Percentiles rank a stretch among this genome's conserved stretches.
phyloP scores from a whole-genome alignment of 2,797 vertebrate genomes.

The Urocyon cinereoargenteus region DNA sequence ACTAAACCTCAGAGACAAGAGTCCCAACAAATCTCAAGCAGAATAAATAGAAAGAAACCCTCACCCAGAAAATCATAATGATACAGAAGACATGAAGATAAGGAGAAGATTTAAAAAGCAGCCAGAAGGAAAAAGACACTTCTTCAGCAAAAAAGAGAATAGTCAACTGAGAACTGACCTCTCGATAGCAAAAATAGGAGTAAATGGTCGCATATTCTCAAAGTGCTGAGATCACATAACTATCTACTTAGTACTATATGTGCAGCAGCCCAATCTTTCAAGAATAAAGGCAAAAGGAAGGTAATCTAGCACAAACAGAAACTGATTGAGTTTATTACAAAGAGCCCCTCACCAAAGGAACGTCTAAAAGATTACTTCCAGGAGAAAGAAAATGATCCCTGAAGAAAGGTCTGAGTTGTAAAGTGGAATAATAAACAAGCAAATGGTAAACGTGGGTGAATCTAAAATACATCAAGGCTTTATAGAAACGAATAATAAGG shows the following conservation, averaged over 20 bases:
- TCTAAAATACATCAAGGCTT: not conserved
- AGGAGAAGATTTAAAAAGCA: constrained; percentile 14
- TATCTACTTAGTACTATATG: not conserved
- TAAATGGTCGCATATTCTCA: not conserved
- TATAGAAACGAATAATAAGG: not conserved
- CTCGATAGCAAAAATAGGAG: not conserved
- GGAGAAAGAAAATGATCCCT: not conserved
- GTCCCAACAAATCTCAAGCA: constrained; percentile 2
- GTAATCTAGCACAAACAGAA: constrained; percentile 25
- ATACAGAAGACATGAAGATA: not conserved
- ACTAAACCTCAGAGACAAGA: not conserved
- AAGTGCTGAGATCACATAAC: not conserved
- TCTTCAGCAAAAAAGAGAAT: not conserved
- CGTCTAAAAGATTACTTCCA: not conserved
- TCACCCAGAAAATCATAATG: not conserved
- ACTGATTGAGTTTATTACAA: not conserved
- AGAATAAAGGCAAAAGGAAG: not conserved
- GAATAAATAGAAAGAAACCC: constrained; percentile 36
- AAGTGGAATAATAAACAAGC: not conserved
- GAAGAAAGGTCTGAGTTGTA: not conserved
- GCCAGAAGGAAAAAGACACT: not conserved
- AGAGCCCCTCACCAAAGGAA: not conserved
- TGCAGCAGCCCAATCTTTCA: not conserved
- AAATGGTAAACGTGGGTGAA: not conserved
- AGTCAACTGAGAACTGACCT: not conserved